Percentiles rank a stretch among this genome's conserved stretches.
Conservation (phyloP, 2,113 vertebrate genomes). For the Pomatorhinus ruficollis region DNA sequence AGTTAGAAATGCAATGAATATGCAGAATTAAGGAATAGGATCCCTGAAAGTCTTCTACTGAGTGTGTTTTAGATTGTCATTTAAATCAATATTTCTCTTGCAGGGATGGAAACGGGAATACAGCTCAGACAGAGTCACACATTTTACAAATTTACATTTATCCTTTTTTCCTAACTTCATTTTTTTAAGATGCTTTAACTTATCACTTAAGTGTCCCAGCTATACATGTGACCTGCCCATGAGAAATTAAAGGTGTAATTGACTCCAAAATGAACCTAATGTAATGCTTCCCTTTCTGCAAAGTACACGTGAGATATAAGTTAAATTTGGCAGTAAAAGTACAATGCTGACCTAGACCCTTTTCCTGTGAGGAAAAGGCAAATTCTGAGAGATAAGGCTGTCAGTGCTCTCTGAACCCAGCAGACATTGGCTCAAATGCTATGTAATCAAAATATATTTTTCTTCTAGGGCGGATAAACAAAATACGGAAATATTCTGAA, state of each 20-base stretch:
- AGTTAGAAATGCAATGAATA: conserved; percentile 26
- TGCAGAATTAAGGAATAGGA: conserved; percentile 68
- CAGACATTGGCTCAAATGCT: neutral
- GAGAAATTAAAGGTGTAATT: neutral
- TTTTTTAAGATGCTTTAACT: neutral
- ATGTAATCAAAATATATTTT: neutral
- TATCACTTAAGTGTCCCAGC: neutral
- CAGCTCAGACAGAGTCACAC: neutral
- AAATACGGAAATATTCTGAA: neutral
- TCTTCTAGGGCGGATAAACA: neutral
- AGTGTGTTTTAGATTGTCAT: conserved; percentile 53
- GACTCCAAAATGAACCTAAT: neutral
- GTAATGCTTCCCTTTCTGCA: neutral
- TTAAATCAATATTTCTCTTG: conserved; percentile 63
- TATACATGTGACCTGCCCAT: neutral
- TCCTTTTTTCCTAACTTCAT: neutral
- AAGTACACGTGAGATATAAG: neutral
- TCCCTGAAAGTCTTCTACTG: conserved; percentile 76
- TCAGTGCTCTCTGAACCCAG: neutral
- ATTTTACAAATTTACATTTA: neutral
- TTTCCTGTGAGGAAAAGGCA: neutral
- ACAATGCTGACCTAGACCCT: neutral
- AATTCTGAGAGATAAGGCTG: neutral
- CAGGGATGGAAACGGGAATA: neutral
- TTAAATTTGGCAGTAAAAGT: neutral